phyloP scores from a whole-genome alignment of 1,140 invertebrate genomes.

The Cryptotermes secundus region DNA sequence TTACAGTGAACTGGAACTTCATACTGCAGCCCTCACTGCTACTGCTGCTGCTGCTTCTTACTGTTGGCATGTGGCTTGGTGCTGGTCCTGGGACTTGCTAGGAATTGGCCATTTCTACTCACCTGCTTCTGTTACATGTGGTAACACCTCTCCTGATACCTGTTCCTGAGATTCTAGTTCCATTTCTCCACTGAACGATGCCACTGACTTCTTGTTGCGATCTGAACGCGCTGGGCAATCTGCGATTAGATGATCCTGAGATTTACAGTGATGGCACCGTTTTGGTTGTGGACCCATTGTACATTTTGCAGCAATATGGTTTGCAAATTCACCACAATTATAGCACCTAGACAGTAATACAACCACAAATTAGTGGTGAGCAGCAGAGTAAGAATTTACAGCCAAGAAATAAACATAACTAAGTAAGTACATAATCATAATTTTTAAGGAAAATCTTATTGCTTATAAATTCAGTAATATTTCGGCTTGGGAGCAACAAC shows the following conservation, averaged over 20 bases:
- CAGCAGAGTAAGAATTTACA: no score
- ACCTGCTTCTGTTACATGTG: not conserved
- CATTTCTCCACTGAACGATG: not conserved
- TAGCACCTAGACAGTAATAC: conserved; percentile 66
- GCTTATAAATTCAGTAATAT: no score
- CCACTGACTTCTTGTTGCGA: conserved; percentile 17
- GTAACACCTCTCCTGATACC: not conserved
- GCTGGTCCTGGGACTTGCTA: not conserved
- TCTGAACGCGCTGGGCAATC: conserved; percentile 67
- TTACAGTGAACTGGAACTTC: not conserved
- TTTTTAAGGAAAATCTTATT: no score
- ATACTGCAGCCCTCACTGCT: no score
- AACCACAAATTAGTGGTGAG: no score
- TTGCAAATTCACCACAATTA: conserved; percentile 88
- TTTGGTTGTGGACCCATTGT: conserved; percentile 82
- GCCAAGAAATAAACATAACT: no score
- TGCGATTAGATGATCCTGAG: conserved; percentile 80
- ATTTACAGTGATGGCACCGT: conserved; percentile 84
- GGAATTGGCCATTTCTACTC: not conserved
- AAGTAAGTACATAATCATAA: no score
- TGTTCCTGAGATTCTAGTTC: conserved; percentile 8
- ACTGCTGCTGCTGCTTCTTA: no score
- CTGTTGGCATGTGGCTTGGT: not conserved
- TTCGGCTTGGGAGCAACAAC: no score
- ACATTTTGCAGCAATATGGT: conserved; percentile 87